phyloP scores from a whole-genome alignment of 2,888 invertebrate genomes.

The Melipona bicolor region DNA sequence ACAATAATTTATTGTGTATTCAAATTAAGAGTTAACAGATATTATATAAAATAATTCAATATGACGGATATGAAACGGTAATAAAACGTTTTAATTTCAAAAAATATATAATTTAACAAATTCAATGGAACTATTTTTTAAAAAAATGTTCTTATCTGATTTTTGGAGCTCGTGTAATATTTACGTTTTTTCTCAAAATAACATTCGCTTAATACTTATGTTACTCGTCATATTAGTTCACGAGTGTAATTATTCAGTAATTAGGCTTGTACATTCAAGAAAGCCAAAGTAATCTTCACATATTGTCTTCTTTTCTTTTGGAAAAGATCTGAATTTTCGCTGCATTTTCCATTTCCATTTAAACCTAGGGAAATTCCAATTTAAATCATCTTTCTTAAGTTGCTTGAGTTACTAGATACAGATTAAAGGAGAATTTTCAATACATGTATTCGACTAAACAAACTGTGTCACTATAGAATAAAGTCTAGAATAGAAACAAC shows the following conservation, averaged over 20 bases:
- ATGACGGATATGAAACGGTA: too few species aligned
- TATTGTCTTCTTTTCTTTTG: neutral
- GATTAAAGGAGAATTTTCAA: slow-evolving; percentile 24
- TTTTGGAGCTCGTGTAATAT: neutral
- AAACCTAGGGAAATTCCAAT: slow-evolving; percentile 6
- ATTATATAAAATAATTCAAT: neutral
- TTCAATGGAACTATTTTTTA: neutral
- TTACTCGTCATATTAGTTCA: too few species aligned
- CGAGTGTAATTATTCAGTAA: neutral
- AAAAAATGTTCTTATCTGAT: neutral
- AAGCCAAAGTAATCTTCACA: neutral
- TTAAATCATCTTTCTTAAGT: too few species aligned
- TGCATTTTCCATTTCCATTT: neutral
- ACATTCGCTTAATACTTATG: neutral
- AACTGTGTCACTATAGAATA: slow-evolving; percentile 12
- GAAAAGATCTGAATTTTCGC: neutral
- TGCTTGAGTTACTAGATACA: neutral
- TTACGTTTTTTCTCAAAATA: neutral
- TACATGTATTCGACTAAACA: neutral
- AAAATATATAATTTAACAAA: neutral
- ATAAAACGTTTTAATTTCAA: neutral
- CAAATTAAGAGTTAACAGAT: neutral
- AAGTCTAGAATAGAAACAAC: slow-evolving; percentile 30
- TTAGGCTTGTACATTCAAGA: neutral
- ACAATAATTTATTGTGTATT: neutral